Evolutionary conservation across 2,888 invertebrate genomes (phyloP), one percentile per base, ranked within the genome.

Genomic region (Margaritifera margaritifera): DNA sequence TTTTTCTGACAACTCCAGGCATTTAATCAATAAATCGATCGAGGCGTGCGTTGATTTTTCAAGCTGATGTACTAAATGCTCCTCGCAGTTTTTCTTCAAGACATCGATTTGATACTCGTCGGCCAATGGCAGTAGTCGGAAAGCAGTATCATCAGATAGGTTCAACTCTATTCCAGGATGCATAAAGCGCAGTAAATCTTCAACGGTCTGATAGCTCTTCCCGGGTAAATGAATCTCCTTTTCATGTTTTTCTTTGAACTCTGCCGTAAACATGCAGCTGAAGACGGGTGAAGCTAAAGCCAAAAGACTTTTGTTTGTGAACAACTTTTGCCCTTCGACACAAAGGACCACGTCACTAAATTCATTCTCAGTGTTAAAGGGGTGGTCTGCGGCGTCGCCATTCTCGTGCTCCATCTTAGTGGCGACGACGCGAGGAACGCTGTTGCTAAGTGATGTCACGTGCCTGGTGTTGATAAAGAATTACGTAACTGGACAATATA

Each of bases 281-380:
- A 80, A 80, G 3, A 80, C 80, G 18, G 80, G 80, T 1, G 80
- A 80, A 4, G 80, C 80, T 31, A 72, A 75, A 2, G 77, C 78
- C 19, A 80, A 58, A 6, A 80, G 72, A 66, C 77, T 74, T 60
- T 68, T 68, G 61, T 71, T 79, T 0, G 77, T 76, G 54, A 58
- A 68, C 3, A 80, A 57, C 42, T 68, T 66, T 20, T 68, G 67
- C 0, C 66, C 75, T 55, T 79, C 77, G 1, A 76, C 76, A 6
- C 72, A 19, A 22, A 80, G 61, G 2, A 67, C 61, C 2, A 80
- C 68, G 56, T 77, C 77, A 18, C 77, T 78, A 24, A 76, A 71
- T 24, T 66, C 67, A 22, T 73, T 68, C 31, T 73, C 71, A 4
- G 60, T 68, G 60, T 62, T 60, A 55, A 75, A 75, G 25, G 75